Evolutionary conservation across 2,888 invertebrate genomes (phyloP).

Genomic region (Anticlea derivata): DNA sequence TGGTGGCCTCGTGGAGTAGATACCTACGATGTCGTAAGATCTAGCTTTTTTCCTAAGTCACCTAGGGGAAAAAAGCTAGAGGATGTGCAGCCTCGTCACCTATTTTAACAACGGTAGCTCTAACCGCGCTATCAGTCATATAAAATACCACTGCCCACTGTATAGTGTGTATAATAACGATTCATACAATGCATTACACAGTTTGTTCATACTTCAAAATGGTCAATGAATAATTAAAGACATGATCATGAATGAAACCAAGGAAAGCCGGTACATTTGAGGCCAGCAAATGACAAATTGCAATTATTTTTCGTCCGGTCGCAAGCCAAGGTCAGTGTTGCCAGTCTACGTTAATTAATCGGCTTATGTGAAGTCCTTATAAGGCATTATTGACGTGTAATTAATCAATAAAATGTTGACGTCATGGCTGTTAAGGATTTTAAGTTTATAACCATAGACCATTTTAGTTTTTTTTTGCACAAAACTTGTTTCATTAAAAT

Average conservation of each 20-base stretch:
- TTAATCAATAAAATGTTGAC: constrained; percentile 34
- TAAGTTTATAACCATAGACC: constrained; percentile 6
- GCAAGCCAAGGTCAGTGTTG: constrained; percentile 27
- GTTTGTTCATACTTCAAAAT: not conserved
- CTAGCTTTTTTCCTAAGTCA: too few relatives aligned
- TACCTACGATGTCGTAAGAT: too few relatives aligned
- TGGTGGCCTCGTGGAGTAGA: too few relatives aligned
- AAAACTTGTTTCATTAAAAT: constrained; percentile 10
- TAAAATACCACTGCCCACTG: too few relatives aligned
- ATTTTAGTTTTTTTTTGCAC: constrained; percentile 8
- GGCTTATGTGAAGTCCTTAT: constrained; percentile 35
- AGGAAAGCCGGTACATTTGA: constrained; percentile 23
- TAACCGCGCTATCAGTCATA: too few relatives aligned
- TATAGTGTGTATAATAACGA: too few relatives aligned
- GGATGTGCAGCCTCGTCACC: too few relatives aligned
- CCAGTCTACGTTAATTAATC: constrained; percentile 25
- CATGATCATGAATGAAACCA: constrained; percentile 27
- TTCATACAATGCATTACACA: too few relatives aligned
- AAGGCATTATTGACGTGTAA: constrained; percentile 33
- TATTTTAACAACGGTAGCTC: too few relatives aligned
- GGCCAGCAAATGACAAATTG: constrained; percentile 28
- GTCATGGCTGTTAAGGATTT: constrained; percentile 22
- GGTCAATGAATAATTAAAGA: constrained; percentile 20
- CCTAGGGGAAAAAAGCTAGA: too few relatives aligned
- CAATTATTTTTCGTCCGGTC: constrained; percentile 29